phyloP scores from a whole-genome alignment of 2,113 vertebrate genomes.

The Erinaceus europaeus region DNA sequence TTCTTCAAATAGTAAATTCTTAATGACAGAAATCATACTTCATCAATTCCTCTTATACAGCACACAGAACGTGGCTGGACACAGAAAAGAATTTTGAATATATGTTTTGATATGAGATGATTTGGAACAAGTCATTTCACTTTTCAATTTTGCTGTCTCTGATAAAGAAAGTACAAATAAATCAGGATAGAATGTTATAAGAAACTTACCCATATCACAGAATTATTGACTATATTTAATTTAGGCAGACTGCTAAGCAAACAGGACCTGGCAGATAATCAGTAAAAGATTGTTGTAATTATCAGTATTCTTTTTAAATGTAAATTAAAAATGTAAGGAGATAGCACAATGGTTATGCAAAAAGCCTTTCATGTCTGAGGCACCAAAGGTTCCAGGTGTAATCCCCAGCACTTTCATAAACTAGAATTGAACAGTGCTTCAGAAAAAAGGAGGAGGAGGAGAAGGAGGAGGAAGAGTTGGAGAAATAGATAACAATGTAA shows the following conservation, averaged over 20 bases:
- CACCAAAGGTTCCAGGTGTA: too few relatives aligned
- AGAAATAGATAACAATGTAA: too few relatives aligned
- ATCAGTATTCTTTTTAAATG: neutral
- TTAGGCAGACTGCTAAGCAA: neutral
- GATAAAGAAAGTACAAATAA: conserved; percentile 24
- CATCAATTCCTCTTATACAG: conserved; percentile 49
- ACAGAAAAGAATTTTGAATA: conserved; percentile 36
- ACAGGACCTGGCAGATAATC: neutral
- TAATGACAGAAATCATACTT: conserved; percentile 43
- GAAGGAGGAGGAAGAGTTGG: too few relatives aligned
- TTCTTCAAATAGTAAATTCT: conserved; percentile 49
- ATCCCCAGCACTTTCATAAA: too few relatives aligned
- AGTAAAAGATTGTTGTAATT: neutral
- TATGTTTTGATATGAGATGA: conserved; percentile 49
- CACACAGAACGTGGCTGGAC: neutral
- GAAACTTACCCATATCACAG: neutral
- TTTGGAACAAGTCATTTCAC: conserved; percentile 40
- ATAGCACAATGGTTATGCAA: too few relatives aligned
- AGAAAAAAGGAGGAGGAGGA: too few relatives aligned
- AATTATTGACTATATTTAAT: neutral
- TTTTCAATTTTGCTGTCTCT: conserved; percentile 35
- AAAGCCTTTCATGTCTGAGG: too few relatives aligned
- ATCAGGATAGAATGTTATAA: conserved; percentile 13
- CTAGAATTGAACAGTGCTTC: too few relatives aligned
- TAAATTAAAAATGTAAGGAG: neutral